Evolutionary conservation across 2,797 vertebrate species (phyloP), one percentile per base, ranked within the genome.

Genomic region (Aphelocoma californica): DNA sequence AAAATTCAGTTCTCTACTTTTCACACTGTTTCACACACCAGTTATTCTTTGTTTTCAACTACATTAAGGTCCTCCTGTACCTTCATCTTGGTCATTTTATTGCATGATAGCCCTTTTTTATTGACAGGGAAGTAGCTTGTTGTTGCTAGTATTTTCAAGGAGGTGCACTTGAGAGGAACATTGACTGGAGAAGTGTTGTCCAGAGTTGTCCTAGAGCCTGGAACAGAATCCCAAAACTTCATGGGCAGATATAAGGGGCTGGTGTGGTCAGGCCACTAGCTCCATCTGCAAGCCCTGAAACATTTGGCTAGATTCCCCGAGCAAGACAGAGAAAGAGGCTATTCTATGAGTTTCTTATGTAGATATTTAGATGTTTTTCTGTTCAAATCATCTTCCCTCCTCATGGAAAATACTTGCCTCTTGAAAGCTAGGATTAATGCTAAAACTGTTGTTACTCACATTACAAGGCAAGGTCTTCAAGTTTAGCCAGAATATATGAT

Each of bases 351-450:
- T 34, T 14, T 67, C 21, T 74, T n/a, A 56, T 8, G 13, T 56
- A 80, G 16, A 34, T 78, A 83, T 64, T 88, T 78, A 65, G 66
- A 47, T 92, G 45, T 51, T 82, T 89, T 80, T 64, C 31, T 70
- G 7, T 80, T 89, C n/a, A 84, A 85, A 89, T 80, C 3, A 60
- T 70, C 51, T 81, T 92, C 17, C 40, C 17, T 80, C 17, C 48
- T 93, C 15, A 4, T 66, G 56, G 44, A 77, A 95, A 89, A 77
- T 20, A 45, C 14, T 60, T 48, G 28, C 16, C 19, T 73, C 56
- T 87, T 78, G 51, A 81, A 94, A 89, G 21, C n/a, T 70, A 53
- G 26, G 56, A 94, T 93, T 89, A 89, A 48, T 72, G 45, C 29
- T 87, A 14, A 72, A 44, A 73, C 61, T 62, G 45, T 81, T 71